Evolutionary conservation across 2,113 vertebrate species (phyloP).

Genomic region (Rana temporaria): DNA sequence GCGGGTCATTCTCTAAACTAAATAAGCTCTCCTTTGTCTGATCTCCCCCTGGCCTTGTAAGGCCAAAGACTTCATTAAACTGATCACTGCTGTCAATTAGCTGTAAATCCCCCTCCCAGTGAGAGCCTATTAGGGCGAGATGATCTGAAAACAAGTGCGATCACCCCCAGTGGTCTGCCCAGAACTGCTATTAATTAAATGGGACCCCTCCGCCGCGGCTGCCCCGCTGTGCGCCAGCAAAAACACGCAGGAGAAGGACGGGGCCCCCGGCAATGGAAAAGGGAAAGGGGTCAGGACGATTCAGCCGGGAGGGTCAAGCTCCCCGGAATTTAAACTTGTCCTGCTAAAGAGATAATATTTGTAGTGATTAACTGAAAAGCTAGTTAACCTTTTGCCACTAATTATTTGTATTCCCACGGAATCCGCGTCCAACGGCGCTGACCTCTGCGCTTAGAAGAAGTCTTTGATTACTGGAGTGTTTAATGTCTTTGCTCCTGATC

Average conservation of each 20-base stretch:
- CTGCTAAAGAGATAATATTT: not conserved
- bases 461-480: conserved; percentile 23
- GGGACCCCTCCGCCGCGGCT: conserved; percentile 58
- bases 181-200: conserved; percentile 74
- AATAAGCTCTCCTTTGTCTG: conserved; percentile 47
- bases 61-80: conserved; percentile 70
- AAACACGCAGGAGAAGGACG: not conserved
- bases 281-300: not conserved
- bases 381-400: not conserved
- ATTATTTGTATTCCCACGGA: conserved; percentile 51
- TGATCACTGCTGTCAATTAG: conserved; percentile 77
- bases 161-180: conserved; percentile 70
- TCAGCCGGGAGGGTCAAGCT: conserved; percentile 10
- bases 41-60: conserved; percentile 54
- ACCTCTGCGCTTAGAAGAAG: conserved; percentile 16
- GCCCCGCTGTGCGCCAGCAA: not conserved
- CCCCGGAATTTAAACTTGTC: not conserved
- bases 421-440: conserved; percentile 25
- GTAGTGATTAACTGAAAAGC: conserved; percentile 40
- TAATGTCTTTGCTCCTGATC: not conserved
- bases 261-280: not conserved
- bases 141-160: conserved; percentile 80
- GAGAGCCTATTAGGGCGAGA: conserved; percentile 80
- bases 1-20: not conserved
- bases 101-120: conserved; percentile 85